Conservation (phyloP, 2,113 vertebrate species). For the Eleginops maclovinus region DNA sequence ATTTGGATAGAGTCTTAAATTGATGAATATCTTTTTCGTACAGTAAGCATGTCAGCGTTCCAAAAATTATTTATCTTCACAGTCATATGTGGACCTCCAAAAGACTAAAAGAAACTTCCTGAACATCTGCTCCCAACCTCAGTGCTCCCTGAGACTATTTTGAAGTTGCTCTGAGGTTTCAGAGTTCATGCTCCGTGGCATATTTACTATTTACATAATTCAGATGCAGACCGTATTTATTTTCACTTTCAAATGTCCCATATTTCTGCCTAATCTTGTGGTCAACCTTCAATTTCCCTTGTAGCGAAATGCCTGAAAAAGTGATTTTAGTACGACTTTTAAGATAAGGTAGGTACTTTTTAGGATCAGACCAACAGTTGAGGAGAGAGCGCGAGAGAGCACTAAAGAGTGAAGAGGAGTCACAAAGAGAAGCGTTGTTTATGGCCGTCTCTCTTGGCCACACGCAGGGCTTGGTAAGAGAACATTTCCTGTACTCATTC, state of each 20-base stretch:
- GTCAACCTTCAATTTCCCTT: background rate
- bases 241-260: conserved; percentile 70
- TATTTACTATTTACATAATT: conserved; percentile 82
- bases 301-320: background rate
- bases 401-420: conserved; percentile 55
- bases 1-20: background rate
- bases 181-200: conserved; percentile 64
- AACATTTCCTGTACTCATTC: conserved; percentile 84
- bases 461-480: conserved; percentile 78
- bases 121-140: conserved; percentile 84
- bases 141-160: conserved; percentile 76
- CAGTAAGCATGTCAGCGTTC: conserved; percentile 40
- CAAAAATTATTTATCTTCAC: conserved; percentile 40
- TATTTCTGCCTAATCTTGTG: conserved; percentile 79
- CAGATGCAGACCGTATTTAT: conserved; percentile 75
- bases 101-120: conserved; percentile 77
- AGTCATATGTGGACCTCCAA: conserved; percentile 66
- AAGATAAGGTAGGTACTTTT: conserved; percentile 38
- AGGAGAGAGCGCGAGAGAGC: conserved; percentile 45
- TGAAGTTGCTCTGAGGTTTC: conserved; percentile 72
- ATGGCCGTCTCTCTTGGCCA: conserved; percentile 79
- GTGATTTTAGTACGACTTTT: conserved; percentile 54
- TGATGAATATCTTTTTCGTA: conserved; percentile 1
- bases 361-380: conserved; percentile 38
- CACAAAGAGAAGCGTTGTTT: conserved; percentile 83